Conservation (phyloP, 2,888 invertebrate species). For the Nemotelus nigrinus region DNA sequence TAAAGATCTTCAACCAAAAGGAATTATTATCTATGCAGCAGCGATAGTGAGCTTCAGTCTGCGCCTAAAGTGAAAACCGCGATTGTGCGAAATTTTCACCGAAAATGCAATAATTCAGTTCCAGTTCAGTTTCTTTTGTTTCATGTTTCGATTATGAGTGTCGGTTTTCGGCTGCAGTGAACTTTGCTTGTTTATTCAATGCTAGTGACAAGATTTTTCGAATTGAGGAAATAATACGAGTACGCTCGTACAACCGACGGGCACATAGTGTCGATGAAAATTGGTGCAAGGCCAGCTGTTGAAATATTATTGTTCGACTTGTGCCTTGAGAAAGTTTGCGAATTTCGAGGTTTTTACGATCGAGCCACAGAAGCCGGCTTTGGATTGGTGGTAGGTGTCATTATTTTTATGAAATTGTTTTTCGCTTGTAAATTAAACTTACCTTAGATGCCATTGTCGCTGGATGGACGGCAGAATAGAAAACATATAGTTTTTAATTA, state of each 20-base stretch:
- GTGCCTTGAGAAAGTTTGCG: constrained; percentile 15
- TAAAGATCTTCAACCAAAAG: neutral
- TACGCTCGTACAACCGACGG: neutral
- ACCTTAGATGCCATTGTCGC: too few relatives aligned
- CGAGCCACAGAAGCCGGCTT: too few relatives aligned
- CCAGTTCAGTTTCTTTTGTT: neutral
- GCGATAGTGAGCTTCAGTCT: neutral
- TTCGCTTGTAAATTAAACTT: too few relatives aligned
- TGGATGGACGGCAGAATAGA: too few relatives aligned
- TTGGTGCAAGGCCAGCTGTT: constrained; percentile 19
- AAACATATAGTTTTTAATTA: too few relatives aligned
- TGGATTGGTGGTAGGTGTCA: too few relatives aligned
- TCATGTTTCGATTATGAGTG: neutral
- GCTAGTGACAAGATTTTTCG: constrained; percentile 23
- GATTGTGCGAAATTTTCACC: constrained; percentile 18
- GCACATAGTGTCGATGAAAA: neutral
- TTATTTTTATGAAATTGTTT: too few relatives aligned
- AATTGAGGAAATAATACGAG: neutral
- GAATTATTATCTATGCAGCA: constrained; percentile 9
- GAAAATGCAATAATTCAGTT: constrained; percentile 20
- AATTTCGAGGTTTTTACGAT: neutral
- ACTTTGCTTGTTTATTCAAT: neutral
- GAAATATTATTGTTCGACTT: too few relatives aligned
- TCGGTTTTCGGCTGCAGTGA: neutral
- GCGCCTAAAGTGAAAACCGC: constrained; percentile 22